A percentile compares a stretch with the other conserved stretches of the same genome.
phyloP scores from a whole-genome alignment of 1,140 invertebrate genomes.

The Cotesia typhae region DNA sequence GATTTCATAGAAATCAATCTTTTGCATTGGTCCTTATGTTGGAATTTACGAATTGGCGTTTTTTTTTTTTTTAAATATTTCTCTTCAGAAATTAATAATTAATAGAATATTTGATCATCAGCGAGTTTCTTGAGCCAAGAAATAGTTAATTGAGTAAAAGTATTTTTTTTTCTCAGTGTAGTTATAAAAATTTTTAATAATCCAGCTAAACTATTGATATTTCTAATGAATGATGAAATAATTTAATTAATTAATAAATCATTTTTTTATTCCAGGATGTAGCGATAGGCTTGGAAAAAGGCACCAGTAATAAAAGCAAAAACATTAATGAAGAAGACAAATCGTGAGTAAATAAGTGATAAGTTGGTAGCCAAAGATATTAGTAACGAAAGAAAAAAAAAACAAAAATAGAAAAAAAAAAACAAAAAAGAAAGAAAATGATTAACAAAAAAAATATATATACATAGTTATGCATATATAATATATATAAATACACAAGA shows the following conservation, averaged over 20 bases:
- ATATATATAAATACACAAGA: slow-evolving; percentile 20
- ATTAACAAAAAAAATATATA: slow-evolving; percentile 5
- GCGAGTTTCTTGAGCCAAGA: too few species aligned
- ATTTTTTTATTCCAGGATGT: slow-evolving; percentile 36
- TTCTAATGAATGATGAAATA: neutral
- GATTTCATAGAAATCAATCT: too few species aligned
- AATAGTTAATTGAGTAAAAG: too few species aligned
- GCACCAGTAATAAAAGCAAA: slow-evolving; percentile 26
- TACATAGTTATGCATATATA: too few species aligned
- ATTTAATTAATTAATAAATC: slow-evolving; percentile 15
- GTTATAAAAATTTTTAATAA: too few species aligned
- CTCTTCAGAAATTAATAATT: too few species aligned
- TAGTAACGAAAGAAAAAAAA: slow-evolving; percentile 25
- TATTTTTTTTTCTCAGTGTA: too few species aligned
- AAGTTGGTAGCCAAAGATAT: slow-evolving; percentile 39
- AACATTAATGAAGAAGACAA: slow-evolving; percentile 25
- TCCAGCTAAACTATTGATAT: too few species aligned
- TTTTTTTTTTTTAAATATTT: too few species aligned
- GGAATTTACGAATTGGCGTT: too few species aligned
- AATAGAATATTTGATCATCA: too few species aligned
- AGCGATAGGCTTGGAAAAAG: slow-evolving; percentile 37
- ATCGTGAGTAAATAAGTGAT: slow-evolving; percentile 28
- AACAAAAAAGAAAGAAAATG: slow-evolving; percentile 3
- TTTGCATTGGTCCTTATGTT: too few species aligned
- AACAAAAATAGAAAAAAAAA: neutral